A percentile compares a stretch with the other conserved stretches of the same genome.
Evolutionary conservation across 2,888 invertebrate genomes (phyloP).

Genomic region (Macrophya annulata): DNA sequence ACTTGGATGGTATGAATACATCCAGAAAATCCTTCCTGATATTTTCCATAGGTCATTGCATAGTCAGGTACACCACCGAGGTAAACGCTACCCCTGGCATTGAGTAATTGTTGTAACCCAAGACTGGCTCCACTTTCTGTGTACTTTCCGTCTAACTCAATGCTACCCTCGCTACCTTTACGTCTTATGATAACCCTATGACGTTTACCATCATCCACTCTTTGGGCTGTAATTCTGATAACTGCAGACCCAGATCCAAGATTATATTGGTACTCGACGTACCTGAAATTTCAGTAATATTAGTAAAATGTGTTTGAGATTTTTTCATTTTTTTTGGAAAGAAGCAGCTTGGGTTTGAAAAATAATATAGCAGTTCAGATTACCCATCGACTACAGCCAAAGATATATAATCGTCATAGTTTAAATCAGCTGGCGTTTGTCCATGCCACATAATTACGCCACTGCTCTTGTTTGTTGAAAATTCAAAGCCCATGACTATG

Average conservation of each 20-base stretch:
- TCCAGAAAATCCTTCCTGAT: constrained; percentile 88
- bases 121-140: constrained; percentile 83
- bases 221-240: constrained; percentile 84
- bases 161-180: constrained; percentile 83
- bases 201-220: constrained; percentile 90
- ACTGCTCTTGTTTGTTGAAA: constrained; percentile 87
- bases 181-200: constrained; percentile 90
- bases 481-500: constrained; percentile 87
- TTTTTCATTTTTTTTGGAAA: not conserved
- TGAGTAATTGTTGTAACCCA: constrained; percentile 85
- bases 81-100: constrained; percentile 91
- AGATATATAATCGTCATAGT: constrained; percentile 86
- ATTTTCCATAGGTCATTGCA: constrained; percentile 86
- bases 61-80: constrained; percentile 93
- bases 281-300: constrained; percentile 79
- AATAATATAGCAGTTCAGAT: not conserved
- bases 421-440: constrained; percentile 79
- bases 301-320: not conserved
- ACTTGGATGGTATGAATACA: constrained; percentile 93
- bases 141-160: constrained; percentile 87
- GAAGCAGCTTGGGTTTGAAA: not conserved
- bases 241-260: constrained; percentile 90
- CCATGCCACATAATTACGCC: constrained; percentile 95
- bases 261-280: constrained; percentile 91
- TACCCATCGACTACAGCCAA: constrained; percentile 81